Conservation (phyloP, 1,140 invertebrate species). For the Achroia grisella region DNA sequence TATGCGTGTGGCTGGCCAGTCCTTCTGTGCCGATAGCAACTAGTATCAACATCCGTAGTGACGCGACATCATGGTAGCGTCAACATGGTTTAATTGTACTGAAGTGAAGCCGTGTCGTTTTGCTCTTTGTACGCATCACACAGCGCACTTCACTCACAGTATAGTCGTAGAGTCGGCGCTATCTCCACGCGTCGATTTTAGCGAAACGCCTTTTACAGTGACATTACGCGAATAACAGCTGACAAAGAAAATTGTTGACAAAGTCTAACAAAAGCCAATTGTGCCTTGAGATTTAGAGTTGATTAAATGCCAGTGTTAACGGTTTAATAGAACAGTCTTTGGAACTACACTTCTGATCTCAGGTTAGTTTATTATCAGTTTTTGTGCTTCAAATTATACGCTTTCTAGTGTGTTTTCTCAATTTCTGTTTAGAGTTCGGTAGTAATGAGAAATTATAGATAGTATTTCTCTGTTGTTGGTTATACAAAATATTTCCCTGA, state of each 20-base stretch:
- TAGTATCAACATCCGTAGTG: slow-evolving; percentile 4
- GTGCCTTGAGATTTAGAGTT: background rate
- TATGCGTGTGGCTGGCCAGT: slow-evolving; percentile 6
- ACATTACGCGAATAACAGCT: slow-evolving; percentile 10
- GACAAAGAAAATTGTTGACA: slow-evolving; percentile 9
- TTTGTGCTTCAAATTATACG: no score
- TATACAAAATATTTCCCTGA: no score
- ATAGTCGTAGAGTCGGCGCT: slow-evolving; percentile 27
- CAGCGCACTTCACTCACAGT: slow-evolving; percentile 13
- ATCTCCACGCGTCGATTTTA: slow-evolving; percentile 16
- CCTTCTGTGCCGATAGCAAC: background rate
- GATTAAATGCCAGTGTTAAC: background rate
- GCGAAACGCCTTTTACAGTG: slow-evolving; percentile 2
- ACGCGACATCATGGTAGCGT: slow-evolving; percentile 16
- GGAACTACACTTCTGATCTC: no score
- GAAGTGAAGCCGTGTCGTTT: slow-evolving; percentile 12
- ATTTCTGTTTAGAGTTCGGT: no score
- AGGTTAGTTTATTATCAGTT: no score
- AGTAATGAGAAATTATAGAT: no score
- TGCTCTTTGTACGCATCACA: background rate
- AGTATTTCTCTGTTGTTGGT: no score
- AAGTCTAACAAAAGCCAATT: slow-evolving; percentile 1
- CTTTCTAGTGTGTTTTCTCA: no score
- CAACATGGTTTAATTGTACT: no score
- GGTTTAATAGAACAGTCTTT: no score